These are phyloP conservation scores for Aricia artaxerxes DNA, from an alignment of 2,888 invertebrate species.

Conservation along the genomic window DNA sequence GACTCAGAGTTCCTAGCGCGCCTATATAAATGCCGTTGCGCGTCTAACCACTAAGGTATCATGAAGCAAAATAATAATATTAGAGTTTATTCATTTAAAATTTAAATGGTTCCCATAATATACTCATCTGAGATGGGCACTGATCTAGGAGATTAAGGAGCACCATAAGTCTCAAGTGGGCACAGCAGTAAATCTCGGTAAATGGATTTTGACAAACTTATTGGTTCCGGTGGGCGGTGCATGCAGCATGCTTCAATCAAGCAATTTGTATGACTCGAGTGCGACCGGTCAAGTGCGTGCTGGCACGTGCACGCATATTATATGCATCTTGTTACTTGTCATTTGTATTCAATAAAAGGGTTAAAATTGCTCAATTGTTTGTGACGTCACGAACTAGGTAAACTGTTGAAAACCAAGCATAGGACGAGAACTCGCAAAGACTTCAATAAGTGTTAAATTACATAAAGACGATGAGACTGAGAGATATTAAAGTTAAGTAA, in stretches of 20 bases:
- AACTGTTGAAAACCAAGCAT: too few species aligned
- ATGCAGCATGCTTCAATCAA: background rate
- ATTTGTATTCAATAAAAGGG: background rate
- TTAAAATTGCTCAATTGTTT: background rate
- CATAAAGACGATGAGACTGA: too few species aligned
- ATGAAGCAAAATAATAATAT: too few species aligned
- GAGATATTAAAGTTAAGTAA: too few species aligned
- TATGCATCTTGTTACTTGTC: background rate
- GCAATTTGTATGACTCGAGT: background rate
- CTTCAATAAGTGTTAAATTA: too few species aligned
- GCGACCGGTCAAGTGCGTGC: background rate
- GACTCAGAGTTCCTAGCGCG: too few species aligned
- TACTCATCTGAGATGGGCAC: background rate
- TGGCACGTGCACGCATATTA: background rate
- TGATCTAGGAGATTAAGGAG: background rate
- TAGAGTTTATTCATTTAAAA: background rate
- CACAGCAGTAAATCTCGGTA: constrained; percentile 57
- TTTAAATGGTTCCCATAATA: background rate
- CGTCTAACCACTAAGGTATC: too few species aligned
- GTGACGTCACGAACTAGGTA: background rate
- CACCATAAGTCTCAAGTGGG: background rate
- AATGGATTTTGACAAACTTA: constrained; percentile 50
- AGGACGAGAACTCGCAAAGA: background rate
- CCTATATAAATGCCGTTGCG: too few species aligned
- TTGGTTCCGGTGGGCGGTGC: constrained; percentile 46